Percentiles rank a stretch among this genome's conserved stretches.
Conservation (phyloP, 2,113 vertebrate species). For the Lutjanus erythropterus region DNA sequence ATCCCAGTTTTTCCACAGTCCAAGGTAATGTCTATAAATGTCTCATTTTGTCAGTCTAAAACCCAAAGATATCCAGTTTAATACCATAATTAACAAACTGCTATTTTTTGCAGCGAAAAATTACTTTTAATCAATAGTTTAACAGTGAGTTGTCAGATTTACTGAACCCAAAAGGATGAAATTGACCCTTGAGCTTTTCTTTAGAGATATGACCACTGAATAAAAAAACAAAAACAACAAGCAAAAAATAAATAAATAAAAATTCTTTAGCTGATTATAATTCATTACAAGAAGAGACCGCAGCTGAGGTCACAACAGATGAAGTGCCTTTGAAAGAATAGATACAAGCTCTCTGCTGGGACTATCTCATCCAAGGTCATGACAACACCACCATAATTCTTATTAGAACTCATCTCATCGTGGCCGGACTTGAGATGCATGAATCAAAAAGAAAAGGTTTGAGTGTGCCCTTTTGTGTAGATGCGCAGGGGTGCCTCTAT, state of each 20-base stretch:
- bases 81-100: no score
- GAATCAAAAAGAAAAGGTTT: not conserved
- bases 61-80: no score
- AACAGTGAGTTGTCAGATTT: not conserved
- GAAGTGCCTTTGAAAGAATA: not conserved
- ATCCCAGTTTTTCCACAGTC: no score
- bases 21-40: no score
- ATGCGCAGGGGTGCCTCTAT: not conserved
- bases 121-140: no score
- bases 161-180: not conserved
- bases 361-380: not conserved
- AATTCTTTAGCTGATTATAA: not conserved
- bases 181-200: not conserved
- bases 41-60: no score
- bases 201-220: not conserved
- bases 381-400: not conserved
- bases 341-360: not conserved
- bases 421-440: not conserved
- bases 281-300: not conserved
- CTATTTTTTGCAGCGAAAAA: no score
- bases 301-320: not conserved
- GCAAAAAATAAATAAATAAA: no score
- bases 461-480: not conserved
- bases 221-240: no score
- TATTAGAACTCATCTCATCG: not conserved